Percentiles rank a stretch among this genome's conserved stretches.
Evolutionary conservation across 1,140 invertebrate species (phyloP).

Genomic region (Trichonephila inaurata): DNA sequence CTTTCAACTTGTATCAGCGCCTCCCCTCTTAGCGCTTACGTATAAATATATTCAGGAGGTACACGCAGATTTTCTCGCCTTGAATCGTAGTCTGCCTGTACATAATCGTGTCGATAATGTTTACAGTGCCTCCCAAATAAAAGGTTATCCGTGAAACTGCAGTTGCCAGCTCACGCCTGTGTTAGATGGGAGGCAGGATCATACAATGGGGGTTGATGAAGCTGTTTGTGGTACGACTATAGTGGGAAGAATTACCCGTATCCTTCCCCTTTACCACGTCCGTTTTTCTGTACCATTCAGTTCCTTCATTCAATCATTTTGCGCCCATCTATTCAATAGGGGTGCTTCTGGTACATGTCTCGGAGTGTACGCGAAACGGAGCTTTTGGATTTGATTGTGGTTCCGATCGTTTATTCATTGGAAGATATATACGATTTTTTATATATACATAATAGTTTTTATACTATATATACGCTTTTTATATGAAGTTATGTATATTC

Average conservation of each 20-base stretch:
- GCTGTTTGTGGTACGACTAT: slow-evolving; percentile 69
- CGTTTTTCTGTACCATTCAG: slow-evolving; percentile 54
- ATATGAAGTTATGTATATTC: background rate
- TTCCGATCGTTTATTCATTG: background rate
- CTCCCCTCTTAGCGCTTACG: background rate
- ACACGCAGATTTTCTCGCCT: background rate
- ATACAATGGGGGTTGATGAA: slow-evolving; percentile 71
- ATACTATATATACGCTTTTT: background rate
- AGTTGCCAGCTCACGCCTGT: slow-evolving; percentile 58
- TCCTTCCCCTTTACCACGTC: slow-evolving; percentile 50
- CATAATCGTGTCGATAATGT: slow-evolving; percentile 67
- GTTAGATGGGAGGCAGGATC: background rate
- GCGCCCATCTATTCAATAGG: slow-evolving; percentile 36
- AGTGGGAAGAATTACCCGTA: slow-evolving; percentile 71
- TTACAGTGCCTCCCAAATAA: slow-evolving; percentile 69
- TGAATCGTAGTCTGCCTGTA: background rate
- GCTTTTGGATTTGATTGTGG: slow-evolving; percentile 19
- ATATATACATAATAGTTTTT: background rate
- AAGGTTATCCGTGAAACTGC: slow-evolving; percentile 71
- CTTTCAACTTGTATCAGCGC: slow-evolving; percentile 2
- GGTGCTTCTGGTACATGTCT: background rate
- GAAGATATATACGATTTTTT: background rate
- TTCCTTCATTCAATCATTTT: slow-evolving; percentile 57
- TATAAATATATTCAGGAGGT: slow-evolving; percentile 30
- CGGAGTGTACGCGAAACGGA: background rate